Percentiles rank a stretch among this genome's conserved stretches.
Evolutionary conservation across 2,113 vertebrate genomes (phyloP).

Genomic region (Rhabdornis inornatus): DNA sequence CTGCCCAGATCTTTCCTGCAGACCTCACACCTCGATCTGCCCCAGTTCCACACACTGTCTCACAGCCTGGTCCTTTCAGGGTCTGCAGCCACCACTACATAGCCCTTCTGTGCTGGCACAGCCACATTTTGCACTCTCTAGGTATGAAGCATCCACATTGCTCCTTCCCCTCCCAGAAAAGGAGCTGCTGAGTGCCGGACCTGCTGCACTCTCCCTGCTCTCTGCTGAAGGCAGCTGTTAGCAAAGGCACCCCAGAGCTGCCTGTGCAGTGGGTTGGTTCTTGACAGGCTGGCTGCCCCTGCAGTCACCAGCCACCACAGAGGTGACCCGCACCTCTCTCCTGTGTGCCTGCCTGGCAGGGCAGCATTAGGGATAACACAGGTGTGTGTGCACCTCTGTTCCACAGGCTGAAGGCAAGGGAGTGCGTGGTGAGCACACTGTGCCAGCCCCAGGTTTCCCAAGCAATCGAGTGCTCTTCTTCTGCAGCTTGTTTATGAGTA

Average conservation of each 20-base stretch:
- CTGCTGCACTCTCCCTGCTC: neutral
- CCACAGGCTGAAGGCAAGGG: neutral
- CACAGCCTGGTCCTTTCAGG: accelerated
- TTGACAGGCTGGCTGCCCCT: neutral
- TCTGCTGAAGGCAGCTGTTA: neutral
- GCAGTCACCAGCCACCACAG: neutral
- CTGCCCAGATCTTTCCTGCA: neutral
- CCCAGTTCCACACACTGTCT: accelerated
- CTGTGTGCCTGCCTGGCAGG: neutral
- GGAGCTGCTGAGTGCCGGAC: neutral
- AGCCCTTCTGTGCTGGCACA: neutral
- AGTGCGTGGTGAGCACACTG: accelerated
- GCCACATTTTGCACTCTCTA: neutral
- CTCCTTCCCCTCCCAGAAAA: neutral
- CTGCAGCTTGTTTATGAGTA: neutral
- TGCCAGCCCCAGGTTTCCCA: neutral
- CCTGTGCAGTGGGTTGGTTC: neutral
- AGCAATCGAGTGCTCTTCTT: neutral
- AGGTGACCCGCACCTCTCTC: neutral
- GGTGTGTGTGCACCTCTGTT: neutral
- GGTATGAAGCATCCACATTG: neutral
- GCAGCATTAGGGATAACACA: neutral
- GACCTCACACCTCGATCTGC: neutral
- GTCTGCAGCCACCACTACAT: neutral
- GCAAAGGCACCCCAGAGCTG: neutral